Conservation (phyloP, 92 coral and sea anemone species). For the Pocillopora meandrina region DNA sequence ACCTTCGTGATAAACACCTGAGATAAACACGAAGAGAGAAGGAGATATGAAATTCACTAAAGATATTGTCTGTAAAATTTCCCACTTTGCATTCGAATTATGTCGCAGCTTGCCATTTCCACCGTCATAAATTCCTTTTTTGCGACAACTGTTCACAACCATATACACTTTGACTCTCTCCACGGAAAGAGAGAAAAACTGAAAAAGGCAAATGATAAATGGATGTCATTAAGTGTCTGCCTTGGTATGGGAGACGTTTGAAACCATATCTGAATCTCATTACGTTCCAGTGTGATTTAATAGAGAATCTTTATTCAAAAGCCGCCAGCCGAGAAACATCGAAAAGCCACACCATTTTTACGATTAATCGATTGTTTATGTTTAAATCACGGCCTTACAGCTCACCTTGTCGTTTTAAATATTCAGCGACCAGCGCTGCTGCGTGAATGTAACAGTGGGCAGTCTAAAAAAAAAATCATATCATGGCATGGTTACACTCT, state of each 20-base stretch:
- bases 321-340: too few species aligned
- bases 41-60: neutral
- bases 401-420: conserved; percentile 93
- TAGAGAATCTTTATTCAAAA: neutral
- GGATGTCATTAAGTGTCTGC: neutral
- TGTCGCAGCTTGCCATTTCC: too few species aligned
- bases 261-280: neutral
- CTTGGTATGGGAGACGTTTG: neutral
- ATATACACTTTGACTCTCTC: too few species aligned
- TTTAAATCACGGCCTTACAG: neutral
- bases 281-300: neutral
- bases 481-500: too few species aligned
- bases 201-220: too few species aligned
- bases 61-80: neutral
- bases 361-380: neutral
- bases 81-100: too few species aligned
- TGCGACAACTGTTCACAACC: too few species aligned
- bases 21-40: neutral
- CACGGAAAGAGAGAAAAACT: too few species aligned
- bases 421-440: conserved; percentile 97
- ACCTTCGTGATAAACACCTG: conserved; percentile 87
- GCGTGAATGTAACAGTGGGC: conserved; percentile 98
- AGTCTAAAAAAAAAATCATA: conserved; percentile 51
- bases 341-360: too few species aligned
- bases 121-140: too few species aligned